These are phyloP conservation scores for Acinonyx jubatus DNA, from an alignment of 2,113 vertebrate genomes.

Conservation along the genomic window DNA sequence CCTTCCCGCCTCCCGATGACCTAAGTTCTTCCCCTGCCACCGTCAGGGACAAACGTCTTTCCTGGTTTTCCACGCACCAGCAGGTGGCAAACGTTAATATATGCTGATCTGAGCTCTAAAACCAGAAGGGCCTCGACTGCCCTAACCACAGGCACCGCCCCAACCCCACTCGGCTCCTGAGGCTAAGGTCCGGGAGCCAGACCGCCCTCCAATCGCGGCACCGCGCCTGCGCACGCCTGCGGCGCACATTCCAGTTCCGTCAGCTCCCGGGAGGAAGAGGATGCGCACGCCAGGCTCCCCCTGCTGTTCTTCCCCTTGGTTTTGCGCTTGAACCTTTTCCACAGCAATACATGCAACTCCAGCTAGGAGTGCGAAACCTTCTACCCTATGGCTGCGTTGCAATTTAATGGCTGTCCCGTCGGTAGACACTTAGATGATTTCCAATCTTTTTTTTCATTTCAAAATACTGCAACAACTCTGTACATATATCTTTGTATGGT, in stretches of 20 bases:
- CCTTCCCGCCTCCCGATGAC: not conserved
- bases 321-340: not conserved
- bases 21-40: not conserved
- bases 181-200: not conserved
- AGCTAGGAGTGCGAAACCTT: fast-evolving
- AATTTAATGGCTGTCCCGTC: not conserved
- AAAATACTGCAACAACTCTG: not conserved
- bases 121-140: not conserved
- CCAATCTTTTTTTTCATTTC: not conserved
- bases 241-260: fast-evolving
- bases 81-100: not conserved
- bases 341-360: not conserved
- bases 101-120: not conserved
- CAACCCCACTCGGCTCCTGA: fast-evolving
- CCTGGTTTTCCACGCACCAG: too few relatives aligned
- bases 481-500: not conserved
- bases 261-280: not conserved
- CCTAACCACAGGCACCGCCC: not conserved
- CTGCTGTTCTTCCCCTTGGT: not conserved
- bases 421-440: not conserved
- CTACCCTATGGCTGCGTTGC: fast-evolving
- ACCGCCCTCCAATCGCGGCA: too few relatives aligned
- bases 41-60: not conserved
- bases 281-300: not conserved
- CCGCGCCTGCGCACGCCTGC: fast-evolving